Conservation (phyloP, 2,888 invertebrate species). For the Bimastos eiseni region DNA sequence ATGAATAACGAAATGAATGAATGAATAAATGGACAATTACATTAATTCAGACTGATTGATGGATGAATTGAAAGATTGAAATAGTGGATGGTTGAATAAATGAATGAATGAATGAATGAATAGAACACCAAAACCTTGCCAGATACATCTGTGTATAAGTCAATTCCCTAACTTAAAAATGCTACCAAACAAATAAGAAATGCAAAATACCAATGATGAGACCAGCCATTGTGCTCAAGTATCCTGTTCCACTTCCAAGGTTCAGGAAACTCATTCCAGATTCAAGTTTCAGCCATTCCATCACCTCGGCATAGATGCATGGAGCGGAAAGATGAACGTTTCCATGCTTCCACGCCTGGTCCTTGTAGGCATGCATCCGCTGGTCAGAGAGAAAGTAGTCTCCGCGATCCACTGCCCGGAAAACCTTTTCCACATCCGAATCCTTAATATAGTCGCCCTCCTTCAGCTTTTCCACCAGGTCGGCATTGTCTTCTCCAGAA, state of each 20-base stretch:
- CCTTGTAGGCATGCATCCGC: constrained; percentile 64
- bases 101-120: too few species aligned
- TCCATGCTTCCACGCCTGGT: constrained; percentile 81
- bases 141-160: not conserved
- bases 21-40: too few species aligned
- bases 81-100: too few species aligned
- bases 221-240: constrained; percentile 84
- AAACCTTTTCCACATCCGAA: constrained; percentile 74
- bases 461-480: constrained; percentile 80
- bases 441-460: constrained; percentile 75
- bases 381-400: constrained; percentile 71
- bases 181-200: not conserved
- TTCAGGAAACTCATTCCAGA: constrained; percentile 83
- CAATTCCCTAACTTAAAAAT: not conserved
- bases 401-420: constrained; percentile 81
- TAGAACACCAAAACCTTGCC: too few species aligned
- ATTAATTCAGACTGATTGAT: too few species aligned
- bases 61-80: too few species aligned
- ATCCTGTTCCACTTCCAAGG: constrained; percentile 89
- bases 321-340: constrained; percentile 84
- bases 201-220: constrained; percentile 63
- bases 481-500: constrained; percentile 80
- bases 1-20: too few species aligned
- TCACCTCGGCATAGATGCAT: constrained; percentile 81
- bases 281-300: constrained; percentile 76